phyloP scores from a whole-genome alignment of 2,797 vertebrate genomes.

The Mionectes olivaceus region DNA sequence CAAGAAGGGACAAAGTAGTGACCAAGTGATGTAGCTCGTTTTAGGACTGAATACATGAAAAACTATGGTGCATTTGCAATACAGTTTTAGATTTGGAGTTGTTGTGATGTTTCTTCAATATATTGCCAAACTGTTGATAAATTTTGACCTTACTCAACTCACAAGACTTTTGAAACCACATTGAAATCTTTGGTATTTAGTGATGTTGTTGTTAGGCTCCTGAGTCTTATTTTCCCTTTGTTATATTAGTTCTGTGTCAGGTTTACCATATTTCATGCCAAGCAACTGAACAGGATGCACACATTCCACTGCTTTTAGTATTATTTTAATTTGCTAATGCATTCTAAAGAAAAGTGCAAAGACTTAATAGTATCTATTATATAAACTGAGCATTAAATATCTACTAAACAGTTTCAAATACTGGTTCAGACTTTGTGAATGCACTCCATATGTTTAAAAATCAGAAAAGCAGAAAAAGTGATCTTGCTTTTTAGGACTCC shows the following conservation, averaged over 20 bases:
- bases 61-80: neutral
- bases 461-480: neutral
- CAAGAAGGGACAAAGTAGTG: neutral
- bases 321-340: neutral
- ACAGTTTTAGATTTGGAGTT: neutral
- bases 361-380: neutral
- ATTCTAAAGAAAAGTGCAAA: neutral
- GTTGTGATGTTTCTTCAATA: neutral
- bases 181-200: neutral
- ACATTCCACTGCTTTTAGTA: neutral
- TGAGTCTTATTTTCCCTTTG: neutral
- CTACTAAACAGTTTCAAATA: neutral
- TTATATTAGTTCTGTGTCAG: neutral
- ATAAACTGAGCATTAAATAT: neutral
- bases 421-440: neutral
- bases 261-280: neutral
- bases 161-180: neutral
- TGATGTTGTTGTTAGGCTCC: neutral
- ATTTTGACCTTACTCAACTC: neutral
- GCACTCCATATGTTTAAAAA: neutral
- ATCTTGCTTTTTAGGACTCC: neutral
- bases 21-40: neutral
- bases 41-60: neutral
- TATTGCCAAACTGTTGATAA: neutral
- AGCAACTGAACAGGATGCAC: neutral